phyloP scores from a whole-genome alignment of 1,140 invertebrate species.

The Monochamus saltuarius region DNA sequence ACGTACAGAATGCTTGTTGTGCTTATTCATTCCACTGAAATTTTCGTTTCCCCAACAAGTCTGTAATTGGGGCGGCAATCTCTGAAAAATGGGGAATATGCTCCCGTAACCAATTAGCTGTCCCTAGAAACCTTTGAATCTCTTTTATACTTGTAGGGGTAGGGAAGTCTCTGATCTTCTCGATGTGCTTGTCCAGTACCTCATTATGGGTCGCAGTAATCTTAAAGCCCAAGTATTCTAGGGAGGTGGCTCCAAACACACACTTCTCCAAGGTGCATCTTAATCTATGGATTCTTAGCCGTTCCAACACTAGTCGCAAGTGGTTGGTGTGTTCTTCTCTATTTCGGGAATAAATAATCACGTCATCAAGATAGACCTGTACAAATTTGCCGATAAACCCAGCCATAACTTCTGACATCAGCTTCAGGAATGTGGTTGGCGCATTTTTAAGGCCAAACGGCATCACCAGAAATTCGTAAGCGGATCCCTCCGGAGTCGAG shows the following conservation, averaged over 20 bases:
- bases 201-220: too few species aligned
- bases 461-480: conserved; percentile 36
- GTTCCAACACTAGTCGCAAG: conserved; percentile 7
- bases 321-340: conserved; percentile 3
- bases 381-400: conserved; percentile 20
- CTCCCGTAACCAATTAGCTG: too few species aligned
- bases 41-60: too few species aligned
- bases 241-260: neutral
- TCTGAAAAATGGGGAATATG: too few species aligned
- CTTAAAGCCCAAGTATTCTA: conserved; percentile 17
- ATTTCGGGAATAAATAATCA: conserved; percentile 4
- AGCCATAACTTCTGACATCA: conserved; percentile 25
- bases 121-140: too few species aligned
- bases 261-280: conserved; percentile 11
- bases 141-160: too few species aligned
- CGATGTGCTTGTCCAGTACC: too few species aligned
- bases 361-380: conserved; percentile 26
- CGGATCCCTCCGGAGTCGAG: conserved; percentile 33
- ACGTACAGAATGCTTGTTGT: too few species aligned
- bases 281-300: neutral
- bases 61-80: too few species aligned
- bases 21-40: too few species aligned
- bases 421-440: conserved; percentile 30
- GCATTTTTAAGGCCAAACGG: conserved; percentile 37
- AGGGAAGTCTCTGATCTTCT: too few species aligned